phyloP scores from a whole-genome alignment of 2,888 invertebrate genomes.

The Heliconius cydno region DNA sequence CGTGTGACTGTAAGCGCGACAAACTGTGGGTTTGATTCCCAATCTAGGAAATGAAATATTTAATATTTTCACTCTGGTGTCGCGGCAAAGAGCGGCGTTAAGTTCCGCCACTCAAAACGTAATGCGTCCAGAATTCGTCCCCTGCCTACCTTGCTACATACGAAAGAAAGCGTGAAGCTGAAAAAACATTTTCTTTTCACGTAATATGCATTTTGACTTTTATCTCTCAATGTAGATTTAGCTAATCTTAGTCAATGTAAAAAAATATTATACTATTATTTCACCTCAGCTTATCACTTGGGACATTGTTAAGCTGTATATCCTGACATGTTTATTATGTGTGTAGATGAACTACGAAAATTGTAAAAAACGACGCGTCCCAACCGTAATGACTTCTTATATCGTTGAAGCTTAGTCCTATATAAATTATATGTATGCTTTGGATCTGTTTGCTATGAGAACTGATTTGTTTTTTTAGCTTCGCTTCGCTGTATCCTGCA shows the following conservation, averaged over 20 bases:
- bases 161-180: too few relatives aligned
- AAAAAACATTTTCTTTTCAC: too few relatives aligned
- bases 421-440: not conserved
- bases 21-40: too few relatives aligned
- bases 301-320: conserved; percentile 31
- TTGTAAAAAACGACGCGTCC: conserved; percentile 42
- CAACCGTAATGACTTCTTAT: conserved; percentile 37
- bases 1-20: too few relatives aligned
- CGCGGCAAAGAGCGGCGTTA: too few relatives aligned
- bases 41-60: too few relatives aligned
- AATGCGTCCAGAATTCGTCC: too few relatives aligned
- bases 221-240: not conserved
- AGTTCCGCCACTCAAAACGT: too few relatives aligned
- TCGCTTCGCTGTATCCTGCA: too few relatives aligned
- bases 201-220: not conserved
- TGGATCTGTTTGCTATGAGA: not conserved
- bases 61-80: too few relatives aligned
- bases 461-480: not conserved
- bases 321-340: conserved; percentile 45
- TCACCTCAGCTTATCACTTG: conserved; percentile 23
- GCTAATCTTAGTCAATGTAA: not conserved
- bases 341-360: conserved; percentile 43
- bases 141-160: too few relatives aligned
- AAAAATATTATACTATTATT: not conserved
- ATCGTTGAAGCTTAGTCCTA: not conserved